Evolutionary conservation across 2,113 vertebrate species (phyloP), one percentile per base, ranked within the genome.

Genomic region (Rutilus rutilus): DNA sequence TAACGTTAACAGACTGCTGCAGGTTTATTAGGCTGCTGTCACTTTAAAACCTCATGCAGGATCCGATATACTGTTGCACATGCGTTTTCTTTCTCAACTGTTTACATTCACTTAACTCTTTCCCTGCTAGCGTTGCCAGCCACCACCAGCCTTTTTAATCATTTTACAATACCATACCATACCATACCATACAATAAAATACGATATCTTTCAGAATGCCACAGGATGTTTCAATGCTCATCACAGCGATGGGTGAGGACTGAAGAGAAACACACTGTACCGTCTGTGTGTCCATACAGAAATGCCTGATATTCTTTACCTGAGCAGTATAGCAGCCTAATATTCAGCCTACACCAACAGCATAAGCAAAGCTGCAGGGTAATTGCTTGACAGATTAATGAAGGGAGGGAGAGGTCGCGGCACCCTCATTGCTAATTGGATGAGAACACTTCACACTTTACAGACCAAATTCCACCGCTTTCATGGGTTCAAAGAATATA

Each of bases 341-440:
- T 71, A 59, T 67, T 84, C 65, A 67, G 19, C 74, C 25, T 59
- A 83, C 83, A 60, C 65, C 50, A 67, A 17, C 30, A 17, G 42
- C 54, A n/a, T 17, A 36, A 87, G 60, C 81, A 83, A 85, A 84
- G 77, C 86, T 57, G 27, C 74, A 87, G 86, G 86, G 88, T 83
- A 79, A 79, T 86, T 82, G 27, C 33, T 83, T 59, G 30, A 62
- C 88, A 86, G 79, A 45, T 85, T 92, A 90, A 92, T 86, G 88
- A 91, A 89, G 82, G 83, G 75, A 90, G 82, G 86, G 79, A 84
- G 88, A 86, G 90, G 89, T 83, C 88, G 87, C 83, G 86, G 89
- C 90, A 92, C 87, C 52, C 87, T 85, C 83, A 60, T 65, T 86
- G 77, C 87, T 93, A 92, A 93, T 92, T 93, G 88, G 82, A 89